phyloP scores from a whole-genome alignment of 1,140 invertebrate species.

The Ephestia elutella region DNA sequence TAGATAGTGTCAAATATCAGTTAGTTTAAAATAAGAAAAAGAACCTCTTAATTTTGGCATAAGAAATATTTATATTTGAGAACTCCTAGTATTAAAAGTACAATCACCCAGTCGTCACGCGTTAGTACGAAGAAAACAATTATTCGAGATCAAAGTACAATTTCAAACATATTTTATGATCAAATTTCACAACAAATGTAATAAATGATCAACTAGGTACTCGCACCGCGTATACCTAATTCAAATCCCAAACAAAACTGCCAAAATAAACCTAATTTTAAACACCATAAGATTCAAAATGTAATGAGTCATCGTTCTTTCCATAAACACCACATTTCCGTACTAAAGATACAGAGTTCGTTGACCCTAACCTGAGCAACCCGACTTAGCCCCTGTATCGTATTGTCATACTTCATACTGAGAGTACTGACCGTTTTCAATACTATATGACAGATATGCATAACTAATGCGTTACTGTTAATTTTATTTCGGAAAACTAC shows the following conservation, averaged over 20 bases:
- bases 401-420: constrained; percentile 7
- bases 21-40: too few species aligned
- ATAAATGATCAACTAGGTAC: background rate
- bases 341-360: constrained; percentile 9
- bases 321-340: constrained; percentile 8
- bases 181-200: background rate
- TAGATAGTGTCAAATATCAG: too few species aligned
- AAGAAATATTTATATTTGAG: too few species aligned
- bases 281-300: background rate
- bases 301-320: background rate
- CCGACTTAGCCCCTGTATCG: constrained; percentile 3
- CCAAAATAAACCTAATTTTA: background rate
- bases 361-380: constrained; percentile 4
- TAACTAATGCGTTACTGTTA: constrained; percentile 1
- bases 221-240: background rate
- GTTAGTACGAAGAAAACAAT: too few species aligned
- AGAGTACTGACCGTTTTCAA: constrained; percentile 3
- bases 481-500: constrained; percentile 1
- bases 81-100: too few species aligned
- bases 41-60: too few species aligned
- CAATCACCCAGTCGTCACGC: too few species aligned
- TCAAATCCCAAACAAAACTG: background rate
- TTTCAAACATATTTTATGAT: background rate
- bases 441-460: background rate
- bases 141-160: too few species aligned